Base-by-base conservation (phyloP, 1,140 invertebrate genomes). In the Bombus turneri region DNA sequence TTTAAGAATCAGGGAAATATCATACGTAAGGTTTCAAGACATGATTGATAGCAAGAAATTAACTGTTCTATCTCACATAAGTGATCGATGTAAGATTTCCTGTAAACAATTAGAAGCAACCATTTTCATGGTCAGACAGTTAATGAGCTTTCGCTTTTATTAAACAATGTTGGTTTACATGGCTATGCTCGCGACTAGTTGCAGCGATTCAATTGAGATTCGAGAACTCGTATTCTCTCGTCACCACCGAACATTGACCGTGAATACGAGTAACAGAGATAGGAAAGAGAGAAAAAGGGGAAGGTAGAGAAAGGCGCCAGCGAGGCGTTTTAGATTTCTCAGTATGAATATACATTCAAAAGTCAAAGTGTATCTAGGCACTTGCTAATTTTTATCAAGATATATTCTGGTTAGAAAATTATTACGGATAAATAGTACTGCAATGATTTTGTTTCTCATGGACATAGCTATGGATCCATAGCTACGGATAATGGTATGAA, bases 181-280 rank as follows among this genome's bases (percentile, higher is more conserved):
- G 25, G 10, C 18, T 10, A 10, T 12, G 3, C 41, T 12, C 47
- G 69, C 31, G 64, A 37, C n/a, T 37, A 39, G 64, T 80, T 31
- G 25, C n/a, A 15, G 5, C 31, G 41, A 62, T 75, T 22, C 41
- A 47, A 82, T 74, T 72, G 37, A 37, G 71, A 74, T 74, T 82
- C 57, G 39, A 34, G 71, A 57, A 37, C 57, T 68, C 34, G 13
- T 81, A 9, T 15, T 62, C 31, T 43, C 68, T 73, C 57, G 64
- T 80, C 69, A 80, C 66, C 74, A 80, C 68, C 75, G 57, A 90
- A 89, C 85, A 68, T 83, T 68, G 76, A 66, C 76, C 84, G 81
- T 69, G 85, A 87, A 59, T 68, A 66, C 72, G 57, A 85, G 41
- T 69, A 77, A 82, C 31, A 59, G 62, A 69, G 57, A 75, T 39